Evolutionary conservation across 2,888 invertebrate species (phyloP).

Genomic region (Resseliella maxima): DNA sequence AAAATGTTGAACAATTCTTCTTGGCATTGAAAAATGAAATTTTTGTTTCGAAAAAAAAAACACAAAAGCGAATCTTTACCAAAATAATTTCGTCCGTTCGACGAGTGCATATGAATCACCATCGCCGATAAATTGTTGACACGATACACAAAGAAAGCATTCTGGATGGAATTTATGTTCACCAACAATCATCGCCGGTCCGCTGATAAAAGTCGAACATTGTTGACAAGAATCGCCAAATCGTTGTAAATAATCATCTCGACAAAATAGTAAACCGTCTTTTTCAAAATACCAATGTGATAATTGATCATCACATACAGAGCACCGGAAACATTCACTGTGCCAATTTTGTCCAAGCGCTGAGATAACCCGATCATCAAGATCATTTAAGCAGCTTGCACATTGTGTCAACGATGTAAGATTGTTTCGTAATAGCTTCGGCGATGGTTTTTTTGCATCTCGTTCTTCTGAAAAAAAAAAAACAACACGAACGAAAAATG

Average conservation of each 20-base stretch:
- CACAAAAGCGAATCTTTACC: slow-evolving; percentile 68
- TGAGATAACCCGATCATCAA: slow-evolving; percentile 77
- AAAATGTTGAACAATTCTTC: no score
- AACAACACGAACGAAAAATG: not conserved
- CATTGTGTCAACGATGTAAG: slow-evolving; percentile 35
- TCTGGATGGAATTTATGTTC: slow-evolving; percentile 96
- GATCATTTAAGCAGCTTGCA: slow-evolving; percentile 56
- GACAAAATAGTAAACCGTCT: slow-evolving; percentile 87
- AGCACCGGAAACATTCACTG: slow-evolving; percentile 91
- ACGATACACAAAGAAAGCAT: slow-evolving; percentile 89
- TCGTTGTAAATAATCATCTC: slow-evolving; percentile 87
- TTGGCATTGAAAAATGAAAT: no score
- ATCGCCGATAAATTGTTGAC: slow-evolving; percentile 87
- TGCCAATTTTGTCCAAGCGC: slow-evolving; percentile 90
- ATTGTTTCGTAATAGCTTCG: not conserved
- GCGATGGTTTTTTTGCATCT: not conserved
- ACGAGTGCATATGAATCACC: slow-evolving; percentile 92
- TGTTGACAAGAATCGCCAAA: slow-evolving; percentile 92
- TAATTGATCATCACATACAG: slow-evolving; percentile 85
- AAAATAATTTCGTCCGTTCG: slow-evolving; percentile 90
- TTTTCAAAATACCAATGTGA: slow-evolving; percentile 95
- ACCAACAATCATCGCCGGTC: slow-evolving; percentile 94
- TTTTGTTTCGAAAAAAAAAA: no score
- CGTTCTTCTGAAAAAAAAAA: not conserved
- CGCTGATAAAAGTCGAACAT: slow-evolving; percentile 82